Percentiles rank a stretch among this genome's conserved stretches.
Conservation (phyloP, 2,888 invertebrate genomes). For the Ditula angustiorana region DNA sequence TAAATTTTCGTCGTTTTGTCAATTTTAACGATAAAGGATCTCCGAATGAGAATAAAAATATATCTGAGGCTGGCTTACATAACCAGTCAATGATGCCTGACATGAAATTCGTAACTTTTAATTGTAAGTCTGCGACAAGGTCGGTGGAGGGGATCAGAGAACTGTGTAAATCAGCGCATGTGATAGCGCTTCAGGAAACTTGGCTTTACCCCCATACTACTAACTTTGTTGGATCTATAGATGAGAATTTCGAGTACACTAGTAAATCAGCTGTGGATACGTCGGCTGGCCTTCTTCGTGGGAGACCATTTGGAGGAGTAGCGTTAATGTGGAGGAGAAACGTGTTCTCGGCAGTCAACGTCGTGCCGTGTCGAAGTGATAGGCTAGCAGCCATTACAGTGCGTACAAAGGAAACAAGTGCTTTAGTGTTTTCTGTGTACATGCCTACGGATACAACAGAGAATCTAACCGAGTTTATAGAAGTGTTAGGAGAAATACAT, state of each 20-base stretch:
- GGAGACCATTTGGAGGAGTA: neutral
- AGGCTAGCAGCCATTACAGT: neutral
- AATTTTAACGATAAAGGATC: neutral
- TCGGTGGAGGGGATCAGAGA: neutral
- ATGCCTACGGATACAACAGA: neutral
- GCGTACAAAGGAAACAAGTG: neutral
- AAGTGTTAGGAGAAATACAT: neutral
- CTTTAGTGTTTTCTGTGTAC: neutral
- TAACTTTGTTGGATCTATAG: neutral
- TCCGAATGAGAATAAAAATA: neutral
- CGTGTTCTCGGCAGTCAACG: neutral
- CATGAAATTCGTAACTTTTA: neutral
- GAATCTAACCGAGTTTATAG: neutral
- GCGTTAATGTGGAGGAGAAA: neutral
- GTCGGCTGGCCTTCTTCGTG: neutral
- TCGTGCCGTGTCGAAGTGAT: neutral
- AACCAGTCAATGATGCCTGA: neutral
- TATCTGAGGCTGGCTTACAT: neutral
- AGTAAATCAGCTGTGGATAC: slow-evolving; percentile 3
- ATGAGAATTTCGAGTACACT: neutral
- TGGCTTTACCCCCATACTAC: neutral
- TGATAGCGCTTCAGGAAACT: neutral
- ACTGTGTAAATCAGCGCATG: neutral
- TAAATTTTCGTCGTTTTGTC: slow-evolving; percentile 35
- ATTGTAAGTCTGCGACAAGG: slow-evolving; percentile 5